Percentiles rank a stretch among this genome's conserved stretches.
phyloP scores from a whole-genome alignment of 2,888 invertebrate species.

The Mongoloraphidia duomilia region DNA sequence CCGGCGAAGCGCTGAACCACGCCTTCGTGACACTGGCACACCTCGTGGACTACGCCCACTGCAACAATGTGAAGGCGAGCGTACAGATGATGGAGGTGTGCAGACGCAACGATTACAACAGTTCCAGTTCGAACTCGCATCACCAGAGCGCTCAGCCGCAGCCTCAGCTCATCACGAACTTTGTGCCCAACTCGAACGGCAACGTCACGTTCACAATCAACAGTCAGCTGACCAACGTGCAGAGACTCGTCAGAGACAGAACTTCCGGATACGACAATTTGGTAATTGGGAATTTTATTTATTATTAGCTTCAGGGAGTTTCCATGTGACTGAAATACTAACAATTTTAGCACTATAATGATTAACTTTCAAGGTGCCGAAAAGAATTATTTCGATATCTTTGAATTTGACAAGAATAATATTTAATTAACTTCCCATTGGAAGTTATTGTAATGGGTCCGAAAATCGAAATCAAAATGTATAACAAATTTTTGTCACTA shows the following conservation, averaged over 20 bases:
- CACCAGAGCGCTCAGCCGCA: slow-evolving; percentile 34
- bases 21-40: slow-evolving; percentile 88
- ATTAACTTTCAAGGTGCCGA: no score
- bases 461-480: no score
- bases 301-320: no score
- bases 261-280: slow-evolving; percentile 65
- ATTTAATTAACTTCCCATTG: no score
- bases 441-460: no score
- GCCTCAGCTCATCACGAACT: slow-evolving; percentile 53
- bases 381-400: not conserved
- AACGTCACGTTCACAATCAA: slow-evolving; percentile 90
- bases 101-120: slow-evolving; percentile 35
- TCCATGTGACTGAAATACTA: not conserved
- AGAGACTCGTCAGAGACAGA: slow-evolving; percentile 53
- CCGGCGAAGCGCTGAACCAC: slow-evolving; percentile 90
- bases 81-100: slow-evolving; percentile 95
- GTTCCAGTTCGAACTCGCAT: slow-evolving; percentile 29
- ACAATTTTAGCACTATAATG: slow-evolving; percentile 1
- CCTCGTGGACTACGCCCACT: slow-evolving; percentile 90
- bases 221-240: slow-evolving; percentile 67
- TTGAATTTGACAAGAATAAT: no score
- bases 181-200: slow-evolving; percentile 61
- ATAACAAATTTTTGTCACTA: no score
- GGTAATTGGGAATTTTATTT: slow-evolving; percentile 29
- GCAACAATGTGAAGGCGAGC: slow-evolving; percentile 92